These are phyloP conservation scores for Corynorhinus townsendii DNA, from an alignment of 2,113 vertebrate species.

Conservation along the genomic window DNA sequence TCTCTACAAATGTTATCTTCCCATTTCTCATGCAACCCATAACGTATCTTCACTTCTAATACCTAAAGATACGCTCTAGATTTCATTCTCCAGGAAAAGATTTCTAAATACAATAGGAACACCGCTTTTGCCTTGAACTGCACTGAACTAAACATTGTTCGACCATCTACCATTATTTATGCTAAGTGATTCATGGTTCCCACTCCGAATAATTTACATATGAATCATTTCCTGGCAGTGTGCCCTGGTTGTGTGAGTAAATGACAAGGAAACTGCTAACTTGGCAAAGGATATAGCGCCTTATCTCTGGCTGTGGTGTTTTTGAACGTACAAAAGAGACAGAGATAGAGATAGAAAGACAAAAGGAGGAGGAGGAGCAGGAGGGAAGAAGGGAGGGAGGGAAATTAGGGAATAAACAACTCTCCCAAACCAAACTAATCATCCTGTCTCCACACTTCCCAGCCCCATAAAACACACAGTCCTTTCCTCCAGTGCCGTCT, in stretches of 20 bases:
- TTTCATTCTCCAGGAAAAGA: background rate
- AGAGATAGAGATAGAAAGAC: background rate
- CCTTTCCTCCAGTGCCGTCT: background rate
- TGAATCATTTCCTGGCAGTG: conserved; percentile 21
- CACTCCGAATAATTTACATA: conserved; percentile 46
- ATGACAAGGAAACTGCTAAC: conserved; percentile 36
- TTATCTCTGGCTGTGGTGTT: background rate
- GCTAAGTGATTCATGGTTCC: conserved; percentile 37
- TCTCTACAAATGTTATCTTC: background rate
- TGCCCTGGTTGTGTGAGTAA: background rate
- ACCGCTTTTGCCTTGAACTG: background rate
- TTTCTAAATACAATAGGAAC: background rate
- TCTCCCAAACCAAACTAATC: background rate
- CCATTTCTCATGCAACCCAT: background rate
- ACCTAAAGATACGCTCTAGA: background rate
- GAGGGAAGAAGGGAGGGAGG: background rate
- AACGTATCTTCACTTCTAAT: background rate
- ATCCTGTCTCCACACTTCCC: too few relatives aligned
- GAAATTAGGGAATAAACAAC: background rate
- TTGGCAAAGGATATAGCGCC: background rate
- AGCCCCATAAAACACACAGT: background rate
- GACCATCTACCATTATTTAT: background rate
- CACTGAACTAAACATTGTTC: background rate
- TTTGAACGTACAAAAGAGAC: background rate
- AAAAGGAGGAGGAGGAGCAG: background rate